Evolutionary conservation across 2,888 invertebrate species (phyloP).

Genomic region (Epirrita christyi): DNA sequence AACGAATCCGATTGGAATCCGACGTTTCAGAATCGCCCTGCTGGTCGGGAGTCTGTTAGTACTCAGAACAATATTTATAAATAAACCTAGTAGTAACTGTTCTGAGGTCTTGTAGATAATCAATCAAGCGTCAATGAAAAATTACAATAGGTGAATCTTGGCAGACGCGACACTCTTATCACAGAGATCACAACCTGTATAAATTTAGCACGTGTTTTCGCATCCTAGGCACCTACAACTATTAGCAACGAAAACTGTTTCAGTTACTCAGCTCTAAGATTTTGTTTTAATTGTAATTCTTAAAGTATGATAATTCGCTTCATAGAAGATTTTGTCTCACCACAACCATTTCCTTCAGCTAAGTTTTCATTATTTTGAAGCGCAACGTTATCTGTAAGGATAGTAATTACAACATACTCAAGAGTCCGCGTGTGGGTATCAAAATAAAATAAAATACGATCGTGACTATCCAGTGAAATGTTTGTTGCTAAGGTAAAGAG

Average conservation of each 20-base stretch:
- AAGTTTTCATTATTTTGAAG: neutral
- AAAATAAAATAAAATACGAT: no score
- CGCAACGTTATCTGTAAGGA: no score
- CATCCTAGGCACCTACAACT: slow-evolving; percentile 22
- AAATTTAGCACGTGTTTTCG: slow-evolving; percentile 39
- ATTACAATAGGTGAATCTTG: slow-evolving; percentile 61
- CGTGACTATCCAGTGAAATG: neutral
- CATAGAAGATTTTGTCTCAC: slow-evolving; percentile 7
- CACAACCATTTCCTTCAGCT: neutral
- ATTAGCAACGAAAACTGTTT: slow-evolving; percentile 21
- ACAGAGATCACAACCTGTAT: slow-evolving; percentile 46
- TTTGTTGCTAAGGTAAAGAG: slow-evolving; percentile 6
- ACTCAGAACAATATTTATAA: no score
- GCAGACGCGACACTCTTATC: slow-evolving; percentile 54
- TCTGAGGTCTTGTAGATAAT: slow-evolving; percentile 52
- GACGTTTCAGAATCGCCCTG: no score
- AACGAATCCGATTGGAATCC: no score
- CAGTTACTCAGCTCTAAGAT: slow-evolving; percentile 20
- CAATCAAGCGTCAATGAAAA: slow-evolving; percentile 51
- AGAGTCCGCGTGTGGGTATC: no score
- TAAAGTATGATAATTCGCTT: slow-evolving; percentile 19
- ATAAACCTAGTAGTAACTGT: no score
- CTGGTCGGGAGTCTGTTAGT: no score
- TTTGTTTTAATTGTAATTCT: slow-evolving; percentile 20
- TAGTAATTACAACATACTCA: no score